Percentiles rank a stretch among this genome's conserved stretches.
phyloP scores from a whole-genome alignment of 2,113 vertebrate species.

The Gyps fulvus region DNA sequence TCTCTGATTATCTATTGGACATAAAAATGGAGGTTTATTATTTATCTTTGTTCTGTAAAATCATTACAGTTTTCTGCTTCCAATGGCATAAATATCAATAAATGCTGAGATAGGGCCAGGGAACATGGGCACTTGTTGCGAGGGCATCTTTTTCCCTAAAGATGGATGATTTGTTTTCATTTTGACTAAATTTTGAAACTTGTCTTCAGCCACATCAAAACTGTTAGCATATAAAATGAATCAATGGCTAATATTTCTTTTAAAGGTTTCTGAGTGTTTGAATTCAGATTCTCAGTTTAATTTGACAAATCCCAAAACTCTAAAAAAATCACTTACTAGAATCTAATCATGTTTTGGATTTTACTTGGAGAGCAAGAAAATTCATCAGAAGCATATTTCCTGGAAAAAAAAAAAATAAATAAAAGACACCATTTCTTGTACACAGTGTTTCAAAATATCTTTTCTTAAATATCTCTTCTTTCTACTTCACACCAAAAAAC shows the following conservation, averaged over 20 bases:
- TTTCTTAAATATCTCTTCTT: background rate
- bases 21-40: background rate
- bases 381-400: background rate
- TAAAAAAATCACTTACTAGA: background rate
- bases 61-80: background rate
- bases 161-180: background rate
- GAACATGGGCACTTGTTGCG: background rate
- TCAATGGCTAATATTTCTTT: background rate
- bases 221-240: background rate
- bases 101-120: background rate
- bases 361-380: background rate
- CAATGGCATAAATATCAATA: background rate
- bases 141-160: background rate
- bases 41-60: background rate
- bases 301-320: background rate
- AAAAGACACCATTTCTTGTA: background rate
- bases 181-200: background rate
- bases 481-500: background rate
- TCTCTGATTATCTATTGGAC: fast-evolving
- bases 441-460: background rate
- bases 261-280: background rate
- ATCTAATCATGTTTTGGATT: background rate
- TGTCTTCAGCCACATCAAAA: background rate
- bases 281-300: background rate
- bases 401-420: no score